Base-by-base conservation (phyloP, 2,888 invertebrate genomes). In the Prosapia bicincta region DNA sequence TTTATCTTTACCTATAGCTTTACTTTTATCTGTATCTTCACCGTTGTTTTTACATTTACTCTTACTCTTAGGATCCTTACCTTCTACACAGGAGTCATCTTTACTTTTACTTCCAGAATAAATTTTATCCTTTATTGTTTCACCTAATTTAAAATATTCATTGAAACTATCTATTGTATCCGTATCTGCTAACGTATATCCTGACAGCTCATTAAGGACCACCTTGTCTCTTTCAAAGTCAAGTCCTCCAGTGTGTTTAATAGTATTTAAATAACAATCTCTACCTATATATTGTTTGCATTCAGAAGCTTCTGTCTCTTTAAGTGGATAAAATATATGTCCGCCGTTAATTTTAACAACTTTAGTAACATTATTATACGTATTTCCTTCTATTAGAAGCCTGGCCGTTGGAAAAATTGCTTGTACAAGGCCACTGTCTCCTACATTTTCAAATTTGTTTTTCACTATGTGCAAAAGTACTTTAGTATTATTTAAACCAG, bases 361-460 rank as follows among this genome's bases (percentile, higher is more conserved):
- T 9, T 68, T 2, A 1, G 15, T 15, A 25, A 73, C 73, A 24
- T 38, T 24, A 38, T 23, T 30, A 20, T 67, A 73, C n/a, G 38
- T 15, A 26, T 73, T 73, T 3, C 73, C 73, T n/a, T 73, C 73
- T 7, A 30, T 68, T 13, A 73, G 38, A 23, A 73, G 15, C 25
- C 73, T 73, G 1, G 73, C 32, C 0, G 24, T n/a, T 3, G 38
- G 13, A n/a, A 67, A 67, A 13, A 38, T 32, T n/a, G 32, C 67
- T 6, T 73, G 67, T 9, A 73, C 26, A 1, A 73, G 73, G 15
- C 73, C 73, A 9, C 38, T 32, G 25, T 68, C 5, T 1, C 7
- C 1, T 1, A 73, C 20, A 23, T 72, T 67, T n/a, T 67, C 67
- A 43, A 73, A 73, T 13, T 15, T 68, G 26, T 73, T 73, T 26